phyloP scores from a whole-genome alignment of 2,797 vertebrate species.

The Todus mexicanus region DNA sequence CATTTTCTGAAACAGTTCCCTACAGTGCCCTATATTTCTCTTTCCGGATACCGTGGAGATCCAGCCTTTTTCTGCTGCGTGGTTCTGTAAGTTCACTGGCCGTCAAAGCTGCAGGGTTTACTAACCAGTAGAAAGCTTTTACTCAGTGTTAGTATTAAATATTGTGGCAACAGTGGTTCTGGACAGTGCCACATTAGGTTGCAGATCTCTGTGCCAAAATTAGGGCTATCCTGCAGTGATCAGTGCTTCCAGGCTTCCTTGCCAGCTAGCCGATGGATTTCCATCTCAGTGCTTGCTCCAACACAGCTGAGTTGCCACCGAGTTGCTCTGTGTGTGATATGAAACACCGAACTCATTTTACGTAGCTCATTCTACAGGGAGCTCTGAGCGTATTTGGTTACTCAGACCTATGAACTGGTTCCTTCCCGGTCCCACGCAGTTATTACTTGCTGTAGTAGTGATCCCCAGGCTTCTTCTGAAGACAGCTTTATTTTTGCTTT shows the following conservation, averaged over 20 bases:
- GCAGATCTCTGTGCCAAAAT: neutral
- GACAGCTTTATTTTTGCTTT: neutral
- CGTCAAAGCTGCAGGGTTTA: neutral
- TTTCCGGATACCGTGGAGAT: neutral
- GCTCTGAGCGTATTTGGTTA: neutral
- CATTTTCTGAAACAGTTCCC: neutral
- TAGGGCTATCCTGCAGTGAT: neutral
- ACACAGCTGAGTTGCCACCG: neutral
- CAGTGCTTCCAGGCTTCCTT: neutral
- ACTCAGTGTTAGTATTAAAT: neutral
- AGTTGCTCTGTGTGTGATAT: neutral
- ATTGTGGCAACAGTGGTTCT: neutral
- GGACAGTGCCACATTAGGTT: neutral
- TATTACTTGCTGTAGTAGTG: neutral
- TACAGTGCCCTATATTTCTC: neutral
- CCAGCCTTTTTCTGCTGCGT: neutral
- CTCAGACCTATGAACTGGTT: neutral
- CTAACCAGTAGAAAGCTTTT: neutral
- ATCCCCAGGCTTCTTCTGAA: neutral
- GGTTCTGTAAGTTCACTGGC: neutral
- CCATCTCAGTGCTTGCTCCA: neutral
- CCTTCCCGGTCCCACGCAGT: neutral
- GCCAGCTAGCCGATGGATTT: neutral
- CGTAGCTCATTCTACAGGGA: neutral
- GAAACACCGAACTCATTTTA: neutral